A percentile compares a stretch with the other conserved stretches of the same genome.
phyloP scores from a whole-genome alignment of 2,113 vertebrate species.

The Carlito syrichta region DNA sequence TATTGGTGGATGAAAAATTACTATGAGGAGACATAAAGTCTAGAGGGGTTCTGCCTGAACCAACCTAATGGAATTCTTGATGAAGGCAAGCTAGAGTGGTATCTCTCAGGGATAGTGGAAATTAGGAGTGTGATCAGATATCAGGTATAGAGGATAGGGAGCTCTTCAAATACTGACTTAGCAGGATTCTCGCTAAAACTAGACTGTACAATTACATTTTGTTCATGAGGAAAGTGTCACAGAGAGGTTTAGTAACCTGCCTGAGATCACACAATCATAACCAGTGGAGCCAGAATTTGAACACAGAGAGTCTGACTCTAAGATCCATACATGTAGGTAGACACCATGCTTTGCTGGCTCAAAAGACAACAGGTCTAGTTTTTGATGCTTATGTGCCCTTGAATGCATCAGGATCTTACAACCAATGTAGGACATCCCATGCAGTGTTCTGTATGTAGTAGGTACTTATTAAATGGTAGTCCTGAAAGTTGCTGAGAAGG shows the following conservation, averaged over 20 bases:
- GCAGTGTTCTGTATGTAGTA: accelerated
- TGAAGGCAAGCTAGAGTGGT: neutral
- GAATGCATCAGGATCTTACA: neutral
- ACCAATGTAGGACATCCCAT: neutral
- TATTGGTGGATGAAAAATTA: neutral
- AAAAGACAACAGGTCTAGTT: neutral
- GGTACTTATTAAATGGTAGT: neutral
- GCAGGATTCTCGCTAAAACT: neutral
- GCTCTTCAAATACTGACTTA: neutral
- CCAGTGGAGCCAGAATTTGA: neutral
- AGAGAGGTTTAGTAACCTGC: neutral
- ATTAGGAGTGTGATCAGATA: neutral
- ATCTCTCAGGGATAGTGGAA: neutral
- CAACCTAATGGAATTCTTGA: neutral
- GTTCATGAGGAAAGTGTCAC: neutral
- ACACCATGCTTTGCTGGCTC: neutral
- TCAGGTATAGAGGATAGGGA: neutral
- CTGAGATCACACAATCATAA: neutral
- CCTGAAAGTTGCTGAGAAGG: neutral
- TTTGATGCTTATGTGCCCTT: neutral
- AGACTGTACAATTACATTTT: neutral
- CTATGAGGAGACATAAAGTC: neutral
- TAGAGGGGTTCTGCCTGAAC: neutral
- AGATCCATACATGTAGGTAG: no score
- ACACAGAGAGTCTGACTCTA: neutral